Base-by-base conservation (phyloP, 2,888 invertebrate genomes). In the Chrysolina oricalcia region DNA sequence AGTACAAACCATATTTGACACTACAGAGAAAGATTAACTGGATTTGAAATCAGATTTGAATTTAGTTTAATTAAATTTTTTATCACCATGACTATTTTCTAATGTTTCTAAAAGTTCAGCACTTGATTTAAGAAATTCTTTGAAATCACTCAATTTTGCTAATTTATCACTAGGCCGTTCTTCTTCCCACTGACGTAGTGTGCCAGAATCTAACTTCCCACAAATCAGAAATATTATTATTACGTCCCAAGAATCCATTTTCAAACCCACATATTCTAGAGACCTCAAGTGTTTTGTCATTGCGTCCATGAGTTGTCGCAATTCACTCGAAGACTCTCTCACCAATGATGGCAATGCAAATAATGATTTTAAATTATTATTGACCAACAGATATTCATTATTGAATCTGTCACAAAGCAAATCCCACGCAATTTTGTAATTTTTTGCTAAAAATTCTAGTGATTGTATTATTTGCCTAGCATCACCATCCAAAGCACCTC, bases 351-450 rank as follows among this genome's bases (percentile, higher is more conserved):
- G 63, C 11, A 77, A 41, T 23, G 63, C 35, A 53, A 79, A 77
- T 46, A 79, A 65, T 17, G 70, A 68, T 59, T 75, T 77, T 40
- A 76, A 56, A 71, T 79, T 77, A 69, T 75, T 75, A 53, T 76
- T 73, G 41, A 78, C 43, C 19, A 78, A 69, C 59, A 74, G 48
- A 9, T 59, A 63, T 17, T 23, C 23, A 62, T 78, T 78, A 72
- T 78, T 68, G 64, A 41, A 78, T 15, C 78, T 65, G 46, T 78
- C 75, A 35, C 72, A 73, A 9, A 78, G 59, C 19, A 79, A 27
- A 17, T 74, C 71, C 79, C 79, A 78, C 9, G 78, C 72, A 40
- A 72, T 19, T 21, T 63, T 17, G 53, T 79, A 79, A 76, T 78
- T 79, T 23, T 15, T n/a, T 11, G 65, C 79, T 43, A 72, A 70